Percentiles rank a stretch among this genome's conserved stretches.
Evolutionary conservation across 2,797 vertebrate genomes (phyloP).

Genomic region (Scolopax bukidnonensis): DNA sequence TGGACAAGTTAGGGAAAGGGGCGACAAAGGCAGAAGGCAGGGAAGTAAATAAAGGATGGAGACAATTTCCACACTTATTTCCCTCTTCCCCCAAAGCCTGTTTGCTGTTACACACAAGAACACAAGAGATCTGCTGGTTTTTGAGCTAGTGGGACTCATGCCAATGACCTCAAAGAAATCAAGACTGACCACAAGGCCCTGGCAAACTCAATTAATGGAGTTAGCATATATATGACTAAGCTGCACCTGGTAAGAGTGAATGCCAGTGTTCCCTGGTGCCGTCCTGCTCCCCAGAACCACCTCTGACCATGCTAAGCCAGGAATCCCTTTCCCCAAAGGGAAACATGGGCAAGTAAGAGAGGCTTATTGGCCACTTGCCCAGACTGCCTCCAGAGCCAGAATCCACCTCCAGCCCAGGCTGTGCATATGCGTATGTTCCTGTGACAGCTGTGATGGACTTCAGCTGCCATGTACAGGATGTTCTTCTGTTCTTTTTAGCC

Average conservation of each 20-base stretch:
- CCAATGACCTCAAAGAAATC: not conserved
- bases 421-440: not conserved
- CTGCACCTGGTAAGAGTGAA: not conserved
- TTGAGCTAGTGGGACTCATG: not conserved
- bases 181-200: not conserved
- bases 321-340: not conserved
- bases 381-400: conserved; percentile 38
- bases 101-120: not conserved
- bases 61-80: not conserved
- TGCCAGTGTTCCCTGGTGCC: not conserved
- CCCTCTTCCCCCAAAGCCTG: not conserved
- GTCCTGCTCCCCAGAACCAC: not conserved
- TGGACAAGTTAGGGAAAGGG: not conserved
- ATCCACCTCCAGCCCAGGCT: conserved; percentile 28
- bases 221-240: not conserved
- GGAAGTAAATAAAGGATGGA: not conserved
- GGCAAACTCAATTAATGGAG: not conserved
- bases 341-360: not conserved
- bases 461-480: conserved; percentile 19
- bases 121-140: not conserved
- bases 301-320: not conserved
- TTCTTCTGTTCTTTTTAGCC: conserved; percentile 55
- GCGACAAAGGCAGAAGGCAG: not conserved
- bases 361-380: conserved; percentile 40
- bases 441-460: conserved; percentile 51